Evolutionary conservation across 1,140 invertebrate genomes (phyloP), one percentile per base, ranked within the genome.

Genomic region (Heliconius himera): DNA sequence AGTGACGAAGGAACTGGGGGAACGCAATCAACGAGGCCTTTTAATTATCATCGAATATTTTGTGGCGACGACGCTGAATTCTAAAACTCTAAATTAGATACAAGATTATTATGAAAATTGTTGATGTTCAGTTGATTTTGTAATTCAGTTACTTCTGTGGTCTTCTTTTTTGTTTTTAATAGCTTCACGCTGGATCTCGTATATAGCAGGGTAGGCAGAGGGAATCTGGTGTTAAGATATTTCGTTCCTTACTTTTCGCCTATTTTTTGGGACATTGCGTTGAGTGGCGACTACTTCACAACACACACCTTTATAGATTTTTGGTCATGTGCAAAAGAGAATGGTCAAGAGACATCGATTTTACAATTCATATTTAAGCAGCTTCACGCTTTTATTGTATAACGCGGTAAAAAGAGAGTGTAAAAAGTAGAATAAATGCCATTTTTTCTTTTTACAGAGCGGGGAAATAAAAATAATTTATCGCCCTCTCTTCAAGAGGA

Each of bases 1-100:
- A 72, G 33, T 72, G 29, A 66, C 9, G 22, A 66, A 66, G 60
- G 26, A 66, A 66, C 22, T 26, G 26, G 54, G 60, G 70, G 70
- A 72, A 72, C 70, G 29, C 36, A 38, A 72, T 72, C 36, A 72
- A 20, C 70, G 36, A 41, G 36, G 33, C 70, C 70, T 72, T 72
- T 72, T 72, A 72, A 72, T 72, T 72, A 72, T 72, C 29, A 36
- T 38, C 16, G 33, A 72, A 72, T 72, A 72, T 72, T 72, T 72
- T 72, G 70, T n/a, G 20, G 36, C 20, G n/a, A 38, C 60, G 3
- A 29, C 13, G 22, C 3, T 13, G 13, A 66, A 16, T 66, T 26
- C 60, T 66, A 66, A 66, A 66, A 66, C 22, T 66, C 22, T 29
- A 16, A 66, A 66, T 66, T 66, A 46, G 41, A 46, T 46, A 66